These are phyloP conservation scores for Speoplatyrhinus poulsoni DNA, from an alignment of 2,113 vertebrate species.

Conservation along the genomic window DNA sequence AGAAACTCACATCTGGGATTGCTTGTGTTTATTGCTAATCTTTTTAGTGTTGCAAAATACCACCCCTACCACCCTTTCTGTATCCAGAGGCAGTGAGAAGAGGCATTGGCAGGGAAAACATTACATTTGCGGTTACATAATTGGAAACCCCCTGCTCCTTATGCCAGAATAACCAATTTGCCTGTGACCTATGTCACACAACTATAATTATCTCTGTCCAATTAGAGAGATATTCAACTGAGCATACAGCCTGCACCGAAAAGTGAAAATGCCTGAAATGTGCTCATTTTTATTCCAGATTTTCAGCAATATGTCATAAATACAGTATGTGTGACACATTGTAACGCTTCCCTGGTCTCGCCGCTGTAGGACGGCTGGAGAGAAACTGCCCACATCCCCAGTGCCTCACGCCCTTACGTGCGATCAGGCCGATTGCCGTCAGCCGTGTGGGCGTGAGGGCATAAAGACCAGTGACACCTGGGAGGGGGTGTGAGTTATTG, in stretches of 20 bases:
- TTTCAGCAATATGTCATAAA: slow-evolving; percentile 6
- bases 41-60: background rate
- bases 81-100: slow-evolving; percentile 1
- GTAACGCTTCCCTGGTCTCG: too few species aligned
- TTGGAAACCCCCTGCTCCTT: slow-evolving; percentile 44
- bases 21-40: slow-evolving; percentile 16
- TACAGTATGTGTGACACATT: too few species aligned
- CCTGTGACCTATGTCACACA: slow-evolving; percentile 42
- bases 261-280: slow-evolving; percentile 10
- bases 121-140: slow-evolving; percentile 47
- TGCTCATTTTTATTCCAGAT: slow-evolving; percentile 35
- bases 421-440: too few species aligned
- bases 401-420: too few species aligned
- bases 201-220: slow-evolving; percentile 55
- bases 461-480: too few species aligned
- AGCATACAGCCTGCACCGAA: slow-evolving; percentile 20
- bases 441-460: too few species aligned
- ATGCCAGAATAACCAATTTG: slow-evolving; percentile 45
- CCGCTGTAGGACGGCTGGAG: too few species aligned
- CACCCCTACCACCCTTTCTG: background rate
- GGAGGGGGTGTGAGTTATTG: too few species aligned
- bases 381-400: too few species aligned
- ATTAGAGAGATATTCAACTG: slow-evolving; percentile 53
- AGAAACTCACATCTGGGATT: slow-evolving; percentile 14
- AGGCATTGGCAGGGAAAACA: slow-evolving; percentile 17